phyloP scores from a whole-genome alignment of 2,888 invertebrate species.

The Autographa pulchrina region DNA sequence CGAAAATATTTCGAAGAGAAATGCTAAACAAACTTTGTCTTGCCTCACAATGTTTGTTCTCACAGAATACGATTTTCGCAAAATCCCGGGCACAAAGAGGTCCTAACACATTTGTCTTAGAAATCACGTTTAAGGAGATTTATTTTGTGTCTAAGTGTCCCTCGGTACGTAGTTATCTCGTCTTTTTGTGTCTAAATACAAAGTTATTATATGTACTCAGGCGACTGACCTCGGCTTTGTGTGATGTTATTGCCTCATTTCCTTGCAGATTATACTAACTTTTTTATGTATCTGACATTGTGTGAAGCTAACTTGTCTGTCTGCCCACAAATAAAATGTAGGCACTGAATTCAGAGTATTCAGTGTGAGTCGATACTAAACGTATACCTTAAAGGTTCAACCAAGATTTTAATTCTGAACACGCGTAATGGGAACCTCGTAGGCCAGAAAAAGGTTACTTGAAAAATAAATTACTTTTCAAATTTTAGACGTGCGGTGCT shows the following conservation, averaged over 20 bases:
- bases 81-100: slow-evolving; percentile 40
- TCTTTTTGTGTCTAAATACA: slow-evolving; percentile 39
- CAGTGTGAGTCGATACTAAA: not conserved
- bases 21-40: slow-evolving; percentile 17
- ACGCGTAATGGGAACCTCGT: not conserved
- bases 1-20: slow-evolving; percentile 16
- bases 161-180: slow-evolving; percentile 31
- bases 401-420: slow-evolving; percentile 1
- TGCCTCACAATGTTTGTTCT: slow-evolving; percentile 24
- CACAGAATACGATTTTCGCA: slow-evolving; percentile 27
- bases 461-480: slow-evolving; percentile 3
- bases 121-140: slow-evolving; percentile 42
- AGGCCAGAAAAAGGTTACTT: not conserved
- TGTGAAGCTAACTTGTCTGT: slow-evolving; percentile 17
- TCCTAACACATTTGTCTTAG: slow-evolving; percentile 40
- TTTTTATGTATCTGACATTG: slow-evolving; percentile 13
- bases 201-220: slow-evolving; percentile 39
- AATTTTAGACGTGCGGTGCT: slow-evolving; percentile 2
- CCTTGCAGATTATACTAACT: slow-evolving; percentile 23
- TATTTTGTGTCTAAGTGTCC: slow-evolving; percentile 26
- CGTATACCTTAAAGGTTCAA: not conserved
- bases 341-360: not conserved
- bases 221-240: slow-evolving; percentile 41
- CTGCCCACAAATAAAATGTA: not conserved
- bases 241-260: slow-evolving; percentile 42